Conservation (phyloP, 2,888 invertebrate genomes). For the Acholoe squamosa region DNA sequence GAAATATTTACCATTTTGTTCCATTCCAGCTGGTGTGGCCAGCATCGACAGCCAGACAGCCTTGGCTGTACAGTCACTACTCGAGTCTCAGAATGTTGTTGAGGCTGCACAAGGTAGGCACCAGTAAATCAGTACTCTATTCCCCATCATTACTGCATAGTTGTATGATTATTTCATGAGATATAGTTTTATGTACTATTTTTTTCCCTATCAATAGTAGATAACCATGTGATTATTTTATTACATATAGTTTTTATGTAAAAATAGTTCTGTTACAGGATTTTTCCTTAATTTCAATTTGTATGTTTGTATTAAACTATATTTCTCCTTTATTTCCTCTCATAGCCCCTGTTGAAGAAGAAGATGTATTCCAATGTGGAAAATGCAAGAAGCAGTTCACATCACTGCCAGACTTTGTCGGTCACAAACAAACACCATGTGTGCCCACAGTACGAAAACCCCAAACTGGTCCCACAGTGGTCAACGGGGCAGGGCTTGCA, state of each 20-base stretch:
- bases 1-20: not conserved
- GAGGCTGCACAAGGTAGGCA: slow-evolving; percentile 74
- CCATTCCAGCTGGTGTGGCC: slow-evolving; percentile 74
- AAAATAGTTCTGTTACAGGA: no score
- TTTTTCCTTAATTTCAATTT: no score
- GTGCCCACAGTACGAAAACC: not conserved
- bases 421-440: slow-evolving; percentile 85
- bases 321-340: not conserved
- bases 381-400: slow-evolving; percentile 88
- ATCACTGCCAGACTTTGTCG: slow-evolving; percentile 86
- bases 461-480: slow-evolving; percentile 47
- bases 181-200: no score
- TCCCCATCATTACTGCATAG: no score
- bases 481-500: slow-evolving; percentile 17
- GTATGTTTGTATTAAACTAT: no score
- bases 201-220: no score
- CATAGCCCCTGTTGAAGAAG: slow-evolving; percentile 84
- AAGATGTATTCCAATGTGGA: slow-evolving; percentile 89
- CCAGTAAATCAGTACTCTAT: no score
- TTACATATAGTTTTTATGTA: no score
- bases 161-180: no score
- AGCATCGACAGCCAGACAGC: slow-evolving; percentile 82
- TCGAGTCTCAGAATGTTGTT: slow-evolving; percentile 78
- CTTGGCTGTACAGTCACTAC: slow-evolving; percentile 81
- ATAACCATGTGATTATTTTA: no score